phyloP scores from a whole-genome alignment of 2,113 vertebrate genomes.

The Alligator mississippiensis region DNA sequence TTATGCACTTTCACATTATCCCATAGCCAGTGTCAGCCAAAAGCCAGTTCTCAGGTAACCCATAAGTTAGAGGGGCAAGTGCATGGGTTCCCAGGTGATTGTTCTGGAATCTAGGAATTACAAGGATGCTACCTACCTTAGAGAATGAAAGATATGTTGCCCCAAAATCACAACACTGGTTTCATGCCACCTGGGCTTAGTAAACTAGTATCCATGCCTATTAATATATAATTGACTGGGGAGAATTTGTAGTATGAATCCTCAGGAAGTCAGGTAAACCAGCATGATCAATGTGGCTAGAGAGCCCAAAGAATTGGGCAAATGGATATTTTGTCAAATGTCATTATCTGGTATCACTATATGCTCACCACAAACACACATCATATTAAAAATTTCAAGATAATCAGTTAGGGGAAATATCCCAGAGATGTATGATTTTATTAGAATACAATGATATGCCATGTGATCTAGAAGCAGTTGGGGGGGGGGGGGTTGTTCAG shows the following conservation, averaged over 20 bases:
- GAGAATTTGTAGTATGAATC: neutral
- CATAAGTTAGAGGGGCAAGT: neutral
- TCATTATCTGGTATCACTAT: neutral
- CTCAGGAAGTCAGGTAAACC: neutral
- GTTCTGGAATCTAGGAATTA: neutral
- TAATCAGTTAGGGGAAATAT: neutral
- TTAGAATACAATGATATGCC: neutral
- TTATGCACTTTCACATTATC: neutral
- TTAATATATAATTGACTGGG: neutral
- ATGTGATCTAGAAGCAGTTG: neutral
- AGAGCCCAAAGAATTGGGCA: neutral
- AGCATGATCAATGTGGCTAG: neutral
- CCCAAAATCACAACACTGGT: neutral
- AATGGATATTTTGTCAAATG: neutral
- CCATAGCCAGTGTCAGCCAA: neutral
- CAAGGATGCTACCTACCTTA: neutral
- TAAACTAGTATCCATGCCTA: neutral
- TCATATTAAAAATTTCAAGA: neutral
- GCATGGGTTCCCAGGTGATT: neutral
- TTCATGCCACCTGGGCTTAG: neutral
- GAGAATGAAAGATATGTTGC: neutral
- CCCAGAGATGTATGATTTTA: neutral
- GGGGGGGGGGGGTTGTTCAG: too few species aligned
- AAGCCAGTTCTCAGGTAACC: neutral
- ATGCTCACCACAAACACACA: neutral